phyloP scores from a whole-genome alignment of 2,797 vertebrate species.

The Xyrichtys novacula region DNA sequence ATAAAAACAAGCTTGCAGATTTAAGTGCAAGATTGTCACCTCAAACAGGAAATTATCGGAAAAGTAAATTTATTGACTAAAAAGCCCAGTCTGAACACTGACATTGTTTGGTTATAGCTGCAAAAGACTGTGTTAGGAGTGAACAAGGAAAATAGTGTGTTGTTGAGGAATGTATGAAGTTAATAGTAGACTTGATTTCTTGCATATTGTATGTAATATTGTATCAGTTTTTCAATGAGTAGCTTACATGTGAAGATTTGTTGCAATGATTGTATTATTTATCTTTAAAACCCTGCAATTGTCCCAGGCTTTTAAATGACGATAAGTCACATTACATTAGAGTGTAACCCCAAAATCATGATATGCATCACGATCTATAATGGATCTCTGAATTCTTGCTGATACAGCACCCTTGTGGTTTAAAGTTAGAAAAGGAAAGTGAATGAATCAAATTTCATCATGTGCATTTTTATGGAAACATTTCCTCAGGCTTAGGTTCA shows the following conservation, averaged over 20 bases:
- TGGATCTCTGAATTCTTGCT: too few relatives aligned
- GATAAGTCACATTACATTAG: not conserved
- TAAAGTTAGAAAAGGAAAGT: too few relatives aligned
- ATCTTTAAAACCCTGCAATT: not conserved
- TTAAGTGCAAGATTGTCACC: too few relatives aligned
- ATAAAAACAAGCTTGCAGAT: too few relatives aligned
- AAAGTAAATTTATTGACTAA: too few relatives aligned
- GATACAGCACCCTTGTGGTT: too few relatives aligned
- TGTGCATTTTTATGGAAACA: not conserved
- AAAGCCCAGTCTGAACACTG: not conserved
- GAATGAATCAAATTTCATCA: not conserved
- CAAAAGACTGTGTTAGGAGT: not conserved
- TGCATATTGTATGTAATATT: not conserved
- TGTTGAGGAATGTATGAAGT: not conserved
- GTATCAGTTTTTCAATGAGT: not conserved
- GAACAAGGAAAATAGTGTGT: not conserved
- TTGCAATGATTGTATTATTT: not conserved
- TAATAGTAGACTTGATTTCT: not conserved
- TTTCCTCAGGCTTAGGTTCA: too few relatives aligned
- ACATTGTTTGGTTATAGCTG: too few relatives aligned
- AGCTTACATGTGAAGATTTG: not conserved
- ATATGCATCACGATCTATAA: not conserved
- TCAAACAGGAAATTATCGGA: too few relatives aligned
- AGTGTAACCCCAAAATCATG: not conserved
- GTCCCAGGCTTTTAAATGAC: not conserved